phyloP scores from a whole-genome alignment of 2,113 vertebrate genomes.

The Oncorhynchus mykiss region DNA sequence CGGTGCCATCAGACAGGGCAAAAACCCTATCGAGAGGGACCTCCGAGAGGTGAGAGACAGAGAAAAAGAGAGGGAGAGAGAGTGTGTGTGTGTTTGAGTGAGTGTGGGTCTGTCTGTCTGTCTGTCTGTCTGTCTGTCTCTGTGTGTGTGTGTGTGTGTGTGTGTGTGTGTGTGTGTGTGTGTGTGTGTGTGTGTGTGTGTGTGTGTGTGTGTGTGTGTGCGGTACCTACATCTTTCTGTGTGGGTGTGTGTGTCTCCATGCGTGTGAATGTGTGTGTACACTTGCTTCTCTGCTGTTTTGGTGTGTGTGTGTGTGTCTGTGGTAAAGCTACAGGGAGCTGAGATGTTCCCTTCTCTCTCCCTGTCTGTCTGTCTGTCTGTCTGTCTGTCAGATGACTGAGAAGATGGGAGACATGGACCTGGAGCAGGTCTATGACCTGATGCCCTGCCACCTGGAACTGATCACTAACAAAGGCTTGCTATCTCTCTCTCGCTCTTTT shows the following conservation, averaged over 20 bases:
- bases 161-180: too few species aligned
- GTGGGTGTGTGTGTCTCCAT: neutral
- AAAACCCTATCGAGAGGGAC: conserved; percentile 21
- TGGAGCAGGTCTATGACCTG: conserved; percentile 28
- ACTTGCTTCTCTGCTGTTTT: neutral
- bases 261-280: neutral
- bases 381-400: conserved; percentile 39
- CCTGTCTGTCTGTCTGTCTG: neutral
- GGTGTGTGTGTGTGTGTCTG: neutral
- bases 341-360: neutral
- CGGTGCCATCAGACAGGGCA: neutral
- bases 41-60: conserved; percentile 27
- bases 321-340: too few species aligned
- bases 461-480: neutral
- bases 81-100: neutral
- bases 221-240: too few species aligned
- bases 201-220: neutral
- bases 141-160: too few species aligned
- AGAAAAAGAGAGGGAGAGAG: neutral
- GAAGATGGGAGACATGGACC: conserved; percentile 38
- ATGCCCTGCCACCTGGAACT: neutral
- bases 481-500: neutral
- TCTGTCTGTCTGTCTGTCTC: neutral
- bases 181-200: too few species aligned
- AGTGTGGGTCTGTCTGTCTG: neutral